Conservation (phyloP, 2,113 vertebrate genomes). For the Cryptomyrus ogoouensis region DNA sequence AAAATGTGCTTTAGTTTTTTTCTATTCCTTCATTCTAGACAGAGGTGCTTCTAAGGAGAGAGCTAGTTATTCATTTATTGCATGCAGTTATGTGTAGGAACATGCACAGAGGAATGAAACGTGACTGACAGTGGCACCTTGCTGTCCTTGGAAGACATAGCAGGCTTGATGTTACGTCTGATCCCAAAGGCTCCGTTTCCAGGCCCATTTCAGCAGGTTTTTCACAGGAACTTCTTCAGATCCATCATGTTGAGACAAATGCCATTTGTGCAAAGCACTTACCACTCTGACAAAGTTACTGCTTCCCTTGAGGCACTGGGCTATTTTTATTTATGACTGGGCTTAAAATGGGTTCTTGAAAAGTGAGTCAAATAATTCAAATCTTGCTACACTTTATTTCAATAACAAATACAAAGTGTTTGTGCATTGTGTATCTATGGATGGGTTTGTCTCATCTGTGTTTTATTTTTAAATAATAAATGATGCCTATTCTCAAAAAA, state of each 20-base stretch:
- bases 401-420: background rate
- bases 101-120: conserved; percentile 39
- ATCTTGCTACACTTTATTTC: background rate
- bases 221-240: background rate
- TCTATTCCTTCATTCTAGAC: background rate
- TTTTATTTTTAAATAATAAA: background rate
- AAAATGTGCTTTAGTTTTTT: background rate
- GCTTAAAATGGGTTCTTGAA: conserved; percentile 1
- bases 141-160: conserved; percentile 26
- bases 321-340: conserved; percentile 12
- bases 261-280: background rate
- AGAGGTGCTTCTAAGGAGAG: background rate
- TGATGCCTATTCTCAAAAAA: background rate
- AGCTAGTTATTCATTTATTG: conserved; percentile 29
- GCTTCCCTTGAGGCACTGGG: background rate
- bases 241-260: background rate
- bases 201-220: background rate
- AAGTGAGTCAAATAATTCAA: conserved; percentile 10
- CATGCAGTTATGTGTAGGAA: conserved; percentile 52
- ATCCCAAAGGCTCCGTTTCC: background rate
- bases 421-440: background rate
- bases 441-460: background rate
- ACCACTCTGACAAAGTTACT: conserved; percentile 1
- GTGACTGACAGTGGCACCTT: conserved; percentile 49
- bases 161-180: background rate